phyloP scores from a whole-genome alignment of 1,140 invertebrate genomes.

The Drosophila subobscura region DNA sequence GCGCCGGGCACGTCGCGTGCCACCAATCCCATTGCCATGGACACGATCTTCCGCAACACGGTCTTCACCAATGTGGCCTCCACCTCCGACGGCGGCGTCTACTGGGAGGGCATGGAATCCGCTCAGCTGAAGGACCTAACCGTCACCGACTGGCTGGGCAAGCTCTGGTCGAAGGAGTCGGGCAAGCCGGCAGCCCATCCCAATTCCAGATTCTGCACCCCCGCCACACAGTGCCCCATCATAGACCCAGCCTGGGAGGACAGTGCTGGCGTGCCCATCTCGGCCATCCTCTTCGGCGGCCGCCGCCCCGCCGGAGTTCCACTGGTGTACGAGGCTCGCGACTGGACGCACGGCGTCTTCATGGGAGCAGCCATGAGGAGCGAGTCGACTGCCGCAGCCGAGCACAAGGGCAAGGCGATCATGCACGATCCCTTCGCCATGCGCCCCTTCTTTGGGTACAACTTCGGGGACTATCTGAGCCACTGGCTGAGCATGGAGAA shows the following conservation, averaged over 20 bases:
- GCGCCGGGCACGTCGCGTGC: slow-evolving; percentile 94
- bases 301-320: slow-evolving; percentile 94
- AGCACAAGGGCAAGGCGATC: slow-evolving; percentile 93
- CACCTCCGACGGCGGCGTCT: slow-evolving; percentile 94
- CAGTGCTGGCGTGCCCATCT: slow-evolving; percentile 92
- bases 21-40: slow-evolving; percentile 98
- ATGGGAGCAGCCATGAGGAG: slow-evolving; percentile 95
- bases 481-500: slow-evolving; percentile 94
- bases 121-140: slow-evolving; percentile 84
- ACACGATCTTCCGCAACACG: slow-evolving; percentile 93
- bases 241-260: slow-evolving; percentile 92
- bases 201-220: slow-evolving; percentile 95
- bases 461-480: slow-evolving; percentile 94
- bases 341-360: slow-evolving; percentile 96
- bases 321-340: slow-evolving; percentile 93
- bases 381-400: slow-evolving; percentile 97
- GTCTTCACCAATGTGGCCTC: slow-evolving; percentile 97
- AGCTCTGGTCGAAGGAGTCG: slow-evolving; percentile 87
- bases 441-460: slow-evolving; percentile 98
- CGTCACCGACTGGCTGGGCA: slow-evolving; percentile 91
- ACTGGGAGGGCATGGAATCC: slow-evolving; percentile 96
- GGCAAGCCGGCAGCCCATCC: slow-evolving; percentile 91
- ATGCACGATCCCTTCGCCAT: slow-evolving; percentile 99
- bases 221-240: slow-evolving; percentile 94
- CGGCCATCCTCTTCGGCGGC: slow-evolving; percentile 96